A percentile compares a stretch with the other conserved stretches of the same genome.
Conservation (phyloP, 1,140 invertebrate genomes). For the Microplitis mediator region DNA sequence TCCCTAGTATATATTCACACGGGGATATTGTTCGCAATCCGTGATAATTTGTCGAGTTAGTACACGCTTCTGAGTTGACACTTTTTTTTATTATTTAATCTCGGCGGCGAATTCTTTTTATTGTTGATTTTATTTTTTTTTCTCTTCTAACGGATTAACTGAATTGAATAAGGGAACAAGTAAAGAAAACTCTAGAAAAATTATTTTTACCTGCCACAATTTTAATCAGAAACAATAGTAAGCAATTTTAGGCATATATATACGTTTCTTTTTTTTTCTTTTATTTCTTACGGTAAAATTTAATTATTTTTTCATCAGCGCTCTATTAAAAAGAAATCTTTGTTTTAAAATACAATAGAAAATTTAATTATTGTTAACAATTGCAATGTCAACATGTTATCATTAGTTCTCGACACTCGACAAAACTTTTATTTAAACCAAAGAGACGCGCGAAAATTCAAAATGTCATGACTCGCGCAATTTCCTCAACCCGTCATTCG, state of each 20-base stretch:
- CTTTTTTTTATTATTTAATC: background rate
- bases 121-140: background rate
- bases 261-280: too few species aligned
- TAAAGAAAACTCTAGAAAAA: background rate
- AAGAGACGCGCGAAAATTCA: conserved; percentile 13
- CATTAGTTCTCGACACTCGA: background rate
- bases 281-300: too few species aligned
- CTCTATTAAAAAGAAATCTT: too few species aligned
- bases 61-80: background rate
- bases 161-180: background rate
- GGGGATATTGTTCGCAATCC: conserved; percentile 6
- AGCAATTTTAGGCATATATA: too few species aligned
- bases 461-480: background rate
- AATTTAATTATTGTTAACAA: background rate
- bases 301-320: too few species aligned
- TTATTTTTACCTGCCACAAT: background rate
- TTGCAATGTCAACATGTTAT: background rate
- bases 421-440: background rate
- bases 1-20: background rate
- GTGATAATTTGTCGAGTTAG: conserved; percentile 8
- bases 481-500: background rate
- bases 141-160: background rate
- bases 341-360: background rate
- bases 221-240: background rate
- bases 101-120: background rate